Evolutionary conservation across 2,888 invertebrate species (phyloP).

Genomic region (Eledona agricola): DNA sequence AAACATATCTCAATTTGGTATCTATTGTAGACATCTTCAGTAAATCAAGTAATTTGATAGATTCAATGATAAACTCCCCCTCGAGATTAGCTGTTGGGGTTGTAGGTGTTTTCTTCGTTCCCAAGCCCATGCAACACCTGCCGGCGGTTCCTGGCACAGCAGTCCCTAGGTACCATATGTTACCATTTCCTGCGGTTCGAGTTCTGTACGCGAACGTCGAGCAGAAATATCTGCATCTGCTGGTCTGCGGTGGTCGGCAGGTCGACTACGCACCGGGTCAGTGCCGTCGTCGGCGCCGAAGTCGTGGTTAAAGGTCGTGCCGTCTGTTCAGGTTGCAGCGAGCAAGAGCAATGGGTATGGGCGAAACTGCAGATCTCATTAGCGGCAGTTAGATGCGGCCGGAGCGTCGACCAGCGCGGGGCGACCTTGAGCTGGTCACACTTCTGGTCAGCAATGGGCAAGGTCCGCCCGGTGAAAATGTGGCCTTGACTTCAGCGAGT

Average conservation of each 20-base stretch:
- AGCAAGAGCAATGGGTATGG: slow-evolving; percentile 6
- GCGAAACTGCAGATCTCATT: slow-evolving; percentile 43
- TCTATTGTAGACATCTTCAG: too few species aligned
- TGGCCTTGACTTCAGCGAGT: slow-evolving; percentile 59
- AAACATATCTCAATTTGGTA: too few species aligned
- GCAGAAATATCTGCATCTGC: too few species aligned
- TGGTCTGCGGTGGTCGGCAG: not conserved
- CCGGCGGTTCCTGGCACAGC: too few species aligned
- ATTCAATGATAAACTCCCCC: too few species aligned
- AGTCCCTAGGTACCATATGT: too few species aligned
- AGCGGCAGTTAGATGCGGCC: slow-evolving; percentile 46
- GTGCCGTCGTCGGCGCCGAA: slow-evolving; percentile 13
- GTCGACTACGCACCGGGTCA: not conserved
- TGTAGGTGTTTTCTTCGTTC: too few species aligned
- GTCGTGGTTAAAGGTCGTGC: slow-evolving; percentile 14
- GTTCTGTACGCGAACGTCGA: too few species aligned
- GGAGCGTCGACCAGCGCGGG: slow-evolving; percentile 49
- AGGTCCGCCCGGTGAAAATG: slow-evolving; percentile 61
- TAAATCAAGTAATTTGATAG: too few species aligned
- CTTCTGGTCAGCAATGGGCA: slow-evolving; percentile 59
- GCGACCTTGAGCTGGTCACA: slow-evolving; percentile 61
- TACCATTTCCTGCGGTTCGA: too few species aligned
- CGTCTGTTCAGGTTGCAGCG: not conserved
- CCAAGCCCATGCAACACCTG: too few species aligned
- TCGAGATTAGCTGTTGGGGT: too few species aligned